These are phyloP conservation scores for Ennomos erosarius DNA, from an alignment of 2,888 invertebrate genomes.

Conservation along the genomic window DNA sequence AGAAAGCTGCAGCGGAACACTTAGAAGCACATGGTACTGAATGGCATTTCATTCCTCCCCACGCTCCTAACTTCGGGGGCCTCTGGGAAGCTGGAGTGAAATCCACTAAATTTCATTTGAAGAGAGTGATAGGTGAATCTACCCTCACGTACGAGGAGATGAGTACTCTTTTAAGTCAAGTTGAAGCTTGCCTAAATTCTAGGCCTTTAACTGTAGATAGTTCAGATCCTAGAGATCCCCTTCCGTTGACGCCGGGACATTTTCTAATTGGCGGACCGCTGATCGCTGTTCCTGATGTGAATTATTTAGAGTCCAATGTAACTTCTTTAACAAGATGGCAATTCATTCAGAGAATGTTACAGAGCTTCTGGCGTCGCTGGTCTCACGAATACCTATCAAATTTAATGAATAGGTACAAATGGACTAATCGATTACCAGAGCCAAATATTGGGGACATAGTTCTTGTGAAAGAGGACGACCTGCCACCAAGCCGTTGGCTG, in stretches of 20 bases:
- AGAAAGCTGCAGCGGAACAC: not conserved
- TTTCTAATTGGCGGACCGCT: no score
- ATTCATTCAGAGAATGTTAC: not conserved
- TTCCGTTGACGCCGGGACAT: no score
- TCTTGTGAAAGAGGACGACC: no score
- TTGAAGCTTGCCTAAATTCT: slow-evolving; percentile 37
- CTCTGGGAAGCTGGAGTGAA: slow-evolving; percentile 2
- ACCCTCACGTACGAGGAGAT: slow-evolving; percentile 36
- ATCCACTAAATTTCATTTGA: slow-evolving; percentile 5
- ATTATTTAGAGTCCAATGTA: no score
- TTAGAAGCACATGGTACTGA: slow-evolving; percentile 15
- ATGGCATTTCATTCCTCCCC: slow-evolving; percentile 37
- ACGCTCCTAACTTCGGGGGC: slow-evolving; percentile 37
- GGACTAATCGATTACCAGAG: no score
- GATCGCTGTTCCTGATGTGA: no score
- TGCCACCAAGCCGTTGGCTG: no score
- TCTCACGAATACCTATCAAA: no score
- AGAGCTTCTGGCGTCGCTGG: no score
- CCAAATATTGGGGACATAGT: no score
- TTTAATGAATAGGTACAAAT: no score
- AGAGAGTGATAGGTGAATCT: slow-evolving; percentile 17
- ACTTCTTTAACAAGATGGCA: not conserved
- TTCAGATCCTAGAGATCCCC: not conserved
- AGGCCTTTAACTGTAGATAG: slow-evolving; percentile 16
- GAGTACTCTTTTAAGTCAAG: slow-evolving; percentile 30